A percentile compares a stretch with the other conserved stretches of the same genome.
phyloP scores from a whole-genome alignment of 2,888 invertebrate species.

The Eledona agricola region DNA sequence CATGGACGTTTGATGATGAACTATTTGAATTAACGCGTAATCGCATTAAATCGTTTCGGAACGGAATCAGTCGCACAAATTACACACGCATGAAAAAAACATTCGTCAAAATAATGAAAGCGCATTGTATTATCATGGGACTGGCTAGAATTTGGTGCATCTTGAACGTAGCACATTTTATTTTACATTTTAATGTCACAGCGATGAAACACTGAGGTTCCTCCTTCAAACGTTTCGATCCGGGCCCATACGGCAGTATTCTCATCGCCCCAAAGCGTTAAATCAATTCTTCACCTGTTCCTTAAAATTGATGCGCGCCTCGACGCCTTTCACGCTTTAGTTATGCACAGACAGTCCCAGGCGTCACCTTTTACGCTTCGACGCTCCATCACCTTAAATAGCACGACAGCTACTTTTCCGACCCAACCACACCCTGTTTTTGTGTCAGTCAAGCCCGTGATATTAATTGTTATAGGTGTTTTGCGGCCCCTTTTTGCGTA shows the following conservation, averaged over 20 bases:
- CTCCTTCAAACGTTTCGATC: conserved; percentile 36
- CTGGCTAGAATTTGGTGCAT: too few species aligned
- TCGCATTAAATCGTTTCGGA: too few species aligned
- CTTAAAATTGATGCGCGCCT: conserved; percentile 47
- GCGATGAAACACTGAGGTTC: too few species aligned
- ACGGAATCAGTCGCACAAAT: too few species aligned
- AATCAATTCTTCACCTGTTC: conserved; percentile 53
- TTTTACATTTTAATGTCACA: too few species aligned
- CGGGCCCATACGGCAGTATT: conserved; percentile 39
- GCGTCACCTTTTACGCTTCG: conserved; percentile 54
- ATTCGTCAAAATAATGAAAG: too few species aligned
- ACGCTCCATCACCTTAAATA: conserved; percentile 55
- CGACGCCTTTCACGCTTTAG: conserved; percentile 48
- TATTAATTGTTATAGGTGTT: conserved; percentile 15
- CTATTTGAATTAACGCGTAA: too few species aligned
- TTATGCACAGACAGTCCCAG: conserved; percentile 54
- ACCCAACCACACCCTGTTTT: conserved; percentile 36
- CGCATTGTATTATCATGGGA: too few species aligned
- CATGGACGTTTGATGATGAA: too few species aligned
- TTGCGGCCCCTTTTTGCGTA: too few species aligned
- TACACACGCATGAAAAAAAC: too few species aligned
- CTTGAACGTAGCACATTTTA: too few species aligned
- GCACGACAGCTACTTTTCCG: conserved; percentile 52
- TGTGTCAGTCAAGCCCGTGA: conserved; percentile 8
- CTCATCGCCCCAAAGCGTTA: conserved; percentile 43